A percentile compares a stretch with the other conserved stretches of the same genome.
Conservation (phyloP, 2,888 invertebrate species). For the Hemithea aestivaria region DNA sequence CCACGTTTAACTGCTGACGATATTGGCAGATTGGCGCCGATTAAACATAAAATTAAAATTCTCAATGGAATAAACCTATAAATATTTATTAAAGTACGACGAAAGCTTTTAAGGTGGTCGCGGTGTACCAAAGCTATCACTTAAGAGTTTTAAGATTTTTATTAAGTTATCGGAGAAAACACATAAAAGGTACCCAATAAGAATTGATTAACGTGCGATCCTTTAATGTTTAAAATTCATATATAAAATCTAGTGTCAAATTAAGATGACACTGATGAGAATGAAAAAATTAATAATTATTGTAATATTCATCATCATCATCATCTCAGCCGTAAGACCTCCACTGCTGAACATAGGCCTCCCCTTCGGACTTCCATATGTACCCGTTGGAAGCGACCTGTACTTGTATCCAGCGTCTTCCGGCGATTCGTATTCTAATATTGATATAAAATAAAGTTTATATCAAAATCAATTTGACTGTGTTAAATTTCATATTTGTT, state of each 20-base stretch:
- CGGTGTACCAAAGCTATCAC: slow-evolving; percentile 31
- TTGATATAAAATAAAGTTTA: too few relatives aligned
- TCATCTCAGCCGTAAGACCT: too few relatives aligned
- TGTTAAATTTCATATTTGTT: too few relatives aligned
- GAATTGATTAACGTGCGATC: slow-evolving; percentile 31
- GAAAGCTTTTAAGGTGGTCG: slow-evolving; percentile 42
- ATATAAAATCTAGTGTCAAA: slow-evolving; percentile 22
- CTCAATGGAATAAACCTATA: slow-evolving; percentile 43
- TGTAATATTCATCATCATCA: too few relatives aligned
- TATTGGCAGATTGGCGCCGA: slow-evolving; percentile 39
- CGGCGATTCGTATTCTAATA: too few relatives aligned
- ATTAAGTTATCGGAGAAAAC: slow-evolving; percentile 36
- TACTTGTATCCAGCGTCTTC: too few relatives aligned
- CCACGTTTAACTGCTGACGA: slow-evolving; percentile 11
- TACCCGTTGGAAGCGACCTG: too few relatives aligned
- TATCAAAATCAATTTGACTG: too few relatives aligned
- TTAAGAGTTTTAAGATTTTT: slow-evolving; percentile 35
- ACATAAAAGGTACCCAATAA: slow-evolving; percentile 32
- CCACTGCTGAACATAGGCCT: too few relatives aligned
- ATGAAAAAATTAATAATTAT: too few relatives aligned
- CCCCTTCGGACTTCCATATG: too few relatives aligned
- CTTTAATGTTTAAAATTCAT: slow-evolving; percentile 33
- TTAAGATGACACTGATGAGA: too few relatives aligned
- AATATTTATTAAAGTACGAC: slow-evolving; percentile 40
- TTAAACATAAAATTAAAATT: slow-evolving; percentile 40